phyloP scores from a whole-genome alignment of 2,888 invertebrate genomes.

The Drosophila subsilvestris region DNA sequence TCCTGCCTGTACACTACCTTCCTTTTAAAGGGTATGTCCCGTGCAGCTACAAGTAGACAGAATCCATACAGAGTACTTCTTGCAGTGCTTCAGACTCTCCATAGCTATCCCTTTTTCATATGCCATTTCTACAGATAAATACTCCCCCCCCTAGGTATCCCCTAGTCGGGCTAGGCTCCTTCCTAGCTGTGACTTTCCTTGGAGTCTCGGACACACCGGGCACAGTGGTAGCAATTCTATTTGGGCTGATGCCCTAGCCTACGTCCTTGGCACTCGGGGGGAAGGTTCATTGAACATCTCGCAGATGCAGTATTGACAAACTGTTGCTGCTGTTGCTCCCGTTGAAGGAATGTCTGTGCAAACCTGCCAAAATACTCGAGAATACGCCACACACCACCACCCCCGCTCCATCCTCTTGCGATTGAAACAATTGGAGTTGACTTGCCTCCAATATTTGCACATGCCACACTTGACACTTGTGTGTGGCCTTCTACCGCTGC shows the following conservation, averaged over 20 bases:
- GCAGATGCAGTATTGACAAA: conserved; percentile 21
- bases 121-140: no score
- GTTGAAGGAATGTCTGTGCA: conserved; percentile 22
- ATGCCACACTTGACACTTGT: conserved; percentile 20
- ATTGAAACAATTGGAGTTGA: conserved; percentile 20
- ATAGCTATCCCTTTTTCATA: no score
- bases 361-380: background rate
- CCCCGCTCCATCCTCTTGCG: background rate
- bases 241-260: background rate
- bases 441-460: conserved; percentile 43
- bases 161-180: no score
- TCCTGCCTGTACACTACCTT: no score
- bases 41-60: no score
- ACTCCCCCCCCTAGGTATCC: no score
- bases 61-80: no score
- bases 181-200: background rate
- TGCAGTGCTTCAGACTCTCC: no score
- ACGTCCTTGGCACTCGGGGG: background rate
- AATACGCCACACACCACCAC: no score
- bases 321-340: background rate
- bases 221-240: background rate
- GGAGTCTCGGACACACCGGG: conserved; percentile 9
- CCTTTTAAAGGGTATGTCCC: no score
- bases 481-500: conserved; percentile 6
- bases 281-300: conserved; percentile 21